Base-by-base conservation (phyloP, 2,113 vertebrate species). In the Lichenostomus cassidix region DNA sequence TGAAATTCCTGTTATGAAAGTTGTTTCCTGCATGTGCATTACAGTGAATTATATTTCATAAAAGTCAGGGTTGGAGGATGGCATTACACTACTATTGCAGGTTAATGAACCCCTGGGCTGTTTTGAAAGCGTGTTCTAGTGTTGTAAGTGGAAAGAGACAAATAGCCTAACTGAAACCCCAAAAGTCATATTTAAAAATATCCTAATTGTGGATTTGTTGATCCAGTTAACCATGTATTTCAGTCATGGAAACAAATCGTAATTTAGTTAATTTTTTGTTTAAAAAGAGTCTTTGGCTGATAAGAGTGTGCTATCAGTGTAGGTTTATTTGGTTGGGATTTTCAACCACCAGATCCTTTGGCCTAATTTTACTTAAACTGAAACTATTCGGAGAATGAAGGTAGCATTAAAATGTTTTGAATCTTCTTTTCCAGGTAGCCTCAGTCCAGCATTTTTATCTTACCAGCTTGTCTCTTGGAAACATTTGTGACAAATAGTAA, bases 11-110 rank as follows among this genome's bases (percentile, higher is more conserved):
- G n/a, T 2, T 1, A 9, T 79, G 11, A 25, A n/a, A 39, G 5
- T 56, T 65, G 13, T 83, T 87, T 22, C 59, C 31, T 93, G 17
- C 31, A 11, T 49, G 15, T 77, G 16, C 15, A 8, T 42, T 64
- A 64, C 18, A 18, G 21, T 58, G 14, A 31, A 8, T 69, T 93
- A 58, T 49, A 68, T 74, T 60, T 78, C 15, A n/a, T 70, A 31
- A 23, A 56, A 31, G 12, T 3, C 3, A 2, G 3, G 0, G 6
- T 47, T 25, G 47, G 14, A 10, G 3, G 6, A 14, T 53, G 33
- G 15, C 4, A 6, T 28, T 64, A 33, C 21, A 28, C 27, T 67
- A 2, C 31, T 49, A 0, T n/a, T 55, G 42, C 20, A 62, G 21
- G 19, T 60, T 49, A 83, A 21, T 16, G 31, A 31, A 39, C 19